Base-by-base conservation (phyloP, 2,113 vertebrate species). In the Capreolus pygargus region DNA sequence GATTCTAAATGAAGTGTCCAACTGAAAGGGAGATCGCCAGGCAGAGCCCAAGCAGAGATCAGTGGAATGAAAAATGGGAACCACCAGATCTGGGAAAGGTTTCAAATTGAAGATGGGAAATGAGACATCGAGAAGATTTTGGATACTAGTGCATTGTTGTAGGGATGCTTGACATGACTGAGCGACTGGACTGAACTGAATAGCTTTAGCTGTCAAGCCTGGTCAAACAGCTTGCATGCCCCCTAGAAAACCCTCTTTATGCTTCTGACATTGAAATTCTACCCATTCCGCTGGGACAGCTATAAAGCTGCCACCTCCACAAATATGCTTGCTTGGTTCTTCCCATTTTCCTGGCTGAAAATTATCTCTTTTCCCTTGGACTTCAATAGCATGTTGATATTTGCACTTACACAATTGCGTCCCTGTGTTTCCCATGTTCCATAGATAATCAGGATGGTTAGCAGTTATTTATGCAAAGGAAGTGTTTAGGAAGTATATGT, bases 401-500 rank as follows among this genome's bases (percentile, higher is more conserved):
- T 95, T 93, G 64, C 9, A 47, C 27, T 94, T 76, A 94, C 12
- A 21, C 25, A 91, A 93, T 70, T 33, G 11, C 64, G 45, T 64
- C 2, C 55, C 78, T 61, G 6, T 90, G 27, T 94, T 57, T 93
- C 43, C 67, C 50, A 36, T 61, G 94, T 58, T 91, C 27, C 4
- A 93, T 60, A 27, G 61, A 97, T 94, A 94, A 88, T 83, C 15
- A 74, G 9, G n/a, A 61, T 10, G 7, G 6, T 92, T 88, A 79
- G 28, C 36, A 83, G 61, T 92, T 97, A 84, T 89, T 78, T 93
- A 86, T 79, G 94, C 23, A 94, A 4, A 60, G 87, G 33, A 96
- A 95, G 15, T 93, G 70, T 82, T 94, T 83, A 89, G 55, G 50
- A 94, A 94, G 39, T 89, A 96, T 94, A 91, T 94, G 28, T 67